A percentile compares a stretch with the other conserved stretches of the same genome.
phyloP scores from a whole-genome alignment of 1,140 invertebrate species.

The Panagrolaimus sp. region DNA sequence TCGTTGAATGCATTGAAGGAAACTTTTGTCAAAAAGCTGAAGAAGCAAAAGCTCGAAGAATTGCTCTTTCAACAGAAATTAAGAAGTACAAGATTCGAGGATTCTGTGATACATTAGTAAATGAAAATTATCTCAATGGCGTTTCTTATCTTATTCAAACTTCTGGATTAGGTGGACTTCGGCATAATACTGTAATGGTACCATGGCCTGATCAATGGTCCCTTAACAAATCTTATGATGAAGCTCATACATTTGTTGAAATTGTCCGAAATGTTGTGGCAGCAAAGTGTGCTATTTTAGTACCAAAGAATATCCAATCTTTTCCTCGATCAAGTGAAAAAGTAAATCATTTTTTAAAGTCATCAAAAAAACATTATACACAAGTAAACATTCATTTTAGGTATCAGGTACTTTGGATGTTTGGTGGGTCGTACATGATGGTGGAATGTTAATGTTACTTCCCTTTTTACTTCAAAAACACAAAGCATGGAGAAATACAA shows the following conservation, averaged over 20 bases:
- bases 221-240: conserved; percentile 65
- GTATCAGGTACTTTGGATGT: conserved; percentile 90
- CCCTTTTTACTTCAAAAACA: conserved; percentile 94
- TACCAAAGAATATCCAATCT: conserved; percentile 52
- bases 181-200: conserved; percentile 94
- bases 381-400: conserved; percentile 24
- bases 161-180: conserved; percentile 88
- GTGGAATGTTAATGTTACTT: conserved; percentile 89
- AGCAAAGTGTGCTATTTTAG: conserved; percentile 57
- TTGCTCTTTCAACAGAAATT: conserved; percentile 23
- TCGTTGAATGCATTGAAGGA: conserved; percentile 63
- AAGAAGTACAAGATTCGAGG: conserved; percentile 89
- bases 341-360: conserved; percentile 20
- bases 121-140: conserved; percentile 76
- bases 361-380: not conserved
- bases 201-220: conserved; percentile 94
- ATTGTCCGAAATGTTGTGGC: conserved; percentile 42
- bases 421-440: conserved; percentile 91
- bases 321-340: conserved; percentile 51
- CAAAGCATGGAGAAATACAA: conserved; percentile 89
- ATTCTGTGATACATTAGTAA: conserved; percentile 86
- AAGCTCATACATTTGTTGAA: conserved; percentile 44
- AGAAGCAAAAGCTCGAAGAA: not conserved
- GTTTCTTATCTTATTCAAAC: conserved; percentile 81
- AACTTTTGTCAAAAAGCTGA: conserved; percentile 51